Evolutionary conservation across 2,113 vertebrate species (phyloP).

Genomic region (Plotosus lineatus): DNA sequence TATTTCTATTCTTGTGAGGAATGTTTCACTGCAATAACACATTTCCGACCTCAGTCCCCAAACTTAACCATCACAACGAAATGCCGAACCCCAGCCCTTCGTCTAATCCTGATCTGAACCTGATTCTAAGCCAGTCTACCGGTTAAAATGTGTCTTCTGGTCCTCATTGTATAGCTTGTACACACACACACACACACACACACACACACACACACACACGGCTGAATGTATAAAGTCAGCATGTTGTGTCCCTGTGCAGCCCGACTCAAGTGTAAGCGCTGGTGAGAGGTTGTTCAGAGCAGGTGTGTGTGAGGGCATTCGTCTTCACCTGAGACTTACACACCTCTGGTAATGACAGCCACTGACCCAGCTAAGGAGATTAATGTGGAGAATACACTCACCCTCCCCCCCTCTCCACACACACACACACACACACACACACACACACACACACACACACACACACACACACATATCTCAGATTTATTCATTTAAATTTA

Average conservation of each 20-base stretch:
- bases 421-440: conserved; percentile 32
- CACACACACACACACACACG: neutral
- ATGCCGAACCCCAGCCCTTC: too few relatives aligned
- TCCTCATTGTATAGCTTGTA: too few relatives aligned
- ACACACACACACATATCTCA: too few relatives aligned
- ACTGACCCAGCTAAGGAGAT: conserved; percentile 71
- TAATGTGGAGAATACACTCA: conserved; percentile 48
- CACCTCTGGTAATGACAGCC: conserved; percentile 53
- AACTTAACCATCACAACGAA: too few relatives aligned
- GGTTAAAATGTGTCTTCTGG: too few relatives aligned
- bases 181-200: neutral
- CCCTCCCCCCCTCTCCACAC: too few relatives aligned
- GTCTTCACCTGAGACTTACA: conserved; percentile 57
- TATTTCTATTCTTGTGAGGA: too few relatives aligned
- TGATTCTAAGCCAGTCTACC: too few relatives aligned
- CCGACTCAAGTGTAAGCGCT: conserved; percentile 33
- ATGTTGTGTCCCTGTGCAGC: conserved; percentile 46
- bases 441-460: conserved; percentile 23
- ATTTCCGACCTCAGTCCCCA: too few relatives aligned
- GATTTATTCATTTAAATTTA: too few relatives aligned
- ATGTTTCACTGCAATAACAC: too few relatives aligned
- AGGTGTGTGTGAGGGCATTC: conserved; percentile 50
- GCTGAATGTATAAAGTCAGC: conserved; percentile 30
- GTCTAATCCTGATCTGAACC: too few relatives aligned
- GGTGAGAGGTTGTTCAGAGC: conserved; percentile 43